phyloP scores from a whole-genome alignment of 2,797 vertebrate species.

The Avahi laniger region DNA sequence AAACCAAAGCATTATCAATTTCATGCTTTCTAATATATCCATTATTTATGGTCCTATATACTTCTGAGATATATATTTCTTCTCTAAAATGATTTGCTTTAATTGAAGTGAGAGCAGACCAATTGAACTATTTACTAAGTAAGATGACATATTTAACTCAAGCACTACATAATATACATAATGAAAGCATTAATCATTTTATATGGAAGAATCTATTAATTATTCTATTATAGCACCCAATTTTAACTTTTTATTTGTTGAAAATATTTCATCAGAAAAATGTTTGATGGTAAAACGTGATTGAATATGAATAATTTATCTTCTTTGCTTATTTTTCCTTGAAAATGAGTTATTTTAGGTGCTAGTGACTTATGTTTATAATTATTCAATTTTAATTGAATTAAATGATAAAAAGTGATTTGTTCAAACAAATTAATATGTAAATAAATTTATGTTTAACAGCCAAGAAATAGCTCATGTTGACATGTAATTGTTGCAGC shows the following conservation, averaged over 20 bases:
- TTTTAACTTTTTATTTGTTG: constrained; percentile 55
- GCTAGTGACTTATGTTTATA: constrained; percentile 34
- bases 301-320: constrained; percentile 39
- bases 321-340: constrained; percentile 46
- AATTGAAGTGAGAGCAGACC: constrained; percentile 56
- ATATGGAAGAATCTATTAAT: constrained; percentile 39
- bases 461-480: constrained; percentile 46
- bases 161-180: constrained; percentile 54
- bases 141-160: constrained; percentile 68
- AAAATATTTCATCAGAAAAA: constrained; percentile 57
- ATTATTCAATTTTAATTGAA: constrained; percentile 64
- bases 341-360: constrained; percentile 54
- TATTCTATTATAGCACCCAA: constrained; percentile 52
- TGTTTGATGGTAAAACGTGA: constrained; percentile 23
- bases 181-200: constrained; percentile 54
- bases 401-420: constrained; percentile 53
- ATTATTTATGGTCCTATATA: constrained; percentile 51
- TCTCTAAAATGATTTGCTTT: constrained; percentile 69
- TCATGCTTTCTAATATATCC: constrained; percentile 57
- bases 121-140: constrained; percentile 75
- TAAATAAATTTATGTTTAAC: constrained; percentile 49
- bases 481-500: constrained; percentile 29
- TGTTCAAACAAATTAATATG: constrained; percentile 40
- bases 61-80: constrained; percentile 61
- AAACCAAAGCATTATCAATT: constrained; percentile 64